Conservation (phyloP, 2,888 invertebrate species). For the Synanthedon myopaeformis region DNA sequence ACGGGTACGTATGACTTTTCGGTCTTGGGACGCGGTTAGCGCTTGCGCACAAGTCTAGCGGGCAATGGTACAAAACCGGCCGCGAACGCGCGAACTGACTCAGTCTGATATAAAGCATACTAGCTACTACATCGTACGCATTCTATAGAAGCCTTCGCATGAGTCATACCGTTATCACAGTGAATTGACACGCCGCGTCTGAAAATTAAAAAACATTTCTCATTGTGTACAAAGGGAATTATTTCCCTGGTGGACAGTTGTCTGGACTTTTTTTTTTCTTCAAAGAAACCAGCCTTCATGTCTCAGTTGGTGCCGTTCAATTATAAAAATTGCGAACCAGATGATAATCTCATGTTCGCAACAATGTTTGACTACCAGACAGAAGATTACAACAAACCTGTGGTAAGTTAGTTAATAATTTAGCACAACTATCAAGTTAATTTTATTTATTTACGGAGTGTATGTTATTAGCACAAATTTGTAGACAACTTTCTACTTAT, state of each 20-base stretch:
- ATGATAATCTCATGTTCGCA: slow-evolving; percentile 68
- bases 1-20: slow-evolving; percentile 34
- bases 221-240: slow-evolving; percentile 23
- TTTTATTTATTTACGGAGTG: background rate
- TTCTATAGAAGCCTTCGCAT: slow-evolving; percentile 36
- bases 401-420: slow-evolving; percentile 35
- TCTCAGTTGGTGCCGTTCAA: slow-evolving; percentile 74
- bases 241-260: slow-evolving; percentile 35
- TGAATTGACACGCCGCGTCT: slow-evolving; percentile 37
- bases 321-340: slow-evolving; percentile 57
- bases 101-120: slow-evolving; percentile 66
- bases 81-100: slow-evolving; percentile 52
- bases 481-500: too few species aligned
- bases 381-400: slow-evolving; percentile 56
- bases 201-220: slow-evolving; percentile 32
- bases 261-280: background rate
- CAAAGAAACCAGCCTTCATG: slow-evolving; percentile 63
- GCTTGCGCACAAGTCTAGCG: slow-evolving; percentile 51
- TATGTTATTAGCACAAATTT: background rate
- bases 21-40: slow-evolving; percentile 25
- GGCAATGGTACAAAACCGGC: slow-evolving; percentile 60
- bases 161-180: slow-evolving; percentile 63
- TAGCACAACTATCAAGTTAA: background rate
- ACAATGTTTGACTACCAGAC: slow-evolving; percentile 68
- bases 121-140: slow-evolving; percentile 53